These are phyloP conservation scores for Protosalanx chinensis DNA, from an alignment of 2,797 vertebrate species.

Conservation along the genomic window DNA sequence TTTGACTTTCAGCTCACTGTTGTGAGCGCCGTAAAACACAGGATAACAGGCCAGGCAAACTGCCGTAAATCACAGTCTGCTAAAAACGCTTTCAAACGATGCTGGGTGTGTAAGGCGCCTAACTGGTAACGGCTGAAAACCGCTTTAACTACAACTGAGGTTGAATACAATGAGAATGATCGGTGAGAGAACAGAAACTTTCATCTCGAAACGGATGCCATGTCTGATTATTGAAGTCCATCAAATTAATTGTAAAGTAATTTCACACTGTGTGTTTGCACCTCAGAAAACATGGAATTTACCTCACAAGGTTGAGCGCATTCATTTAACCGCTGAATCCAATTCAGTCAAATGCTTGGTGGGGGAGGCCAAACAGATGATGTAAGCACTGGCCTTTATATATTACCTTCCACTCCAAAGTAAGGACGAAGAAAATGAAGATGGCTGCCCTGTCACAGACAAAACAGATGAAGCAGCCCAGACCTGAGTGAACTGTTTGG, in stretches of 20 bases:
- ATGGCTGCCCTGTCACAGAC: conserved; percentile 71
- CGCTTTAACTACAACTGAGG: too few relatives aligned
- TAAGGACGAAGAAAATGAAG: conserved; percentile 78
- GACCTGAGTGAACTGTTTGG: conserved; percentile 65
- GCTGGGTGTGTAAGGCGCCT: not conserved
- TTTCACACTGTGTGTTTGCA: conserved; percentile 10
- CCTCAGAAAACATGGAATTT: conserved; percentile 41
- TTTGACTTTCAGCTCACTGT: conserved; percentile 69
- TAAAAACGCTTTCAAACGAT: conserved; percentile 38
- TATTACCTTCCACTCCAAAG: conserved; percentile 71
- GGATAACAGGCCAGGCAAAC: conserved; percentile 70
- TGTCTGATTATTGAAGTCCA: conserved; percentile 28
- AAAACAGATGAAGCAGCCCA: conserved; percentile 66
- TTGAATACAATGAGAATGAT: not conserved
- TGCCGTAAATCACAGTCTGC: conserved; percentile 61
- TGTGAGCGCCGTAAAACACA: conserved; percentile 70
- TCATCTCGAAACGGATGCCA: not conserved
- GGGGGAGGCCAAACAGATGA: conserved; percentile 64
- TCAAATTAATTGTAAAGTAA: conserved; percentile 39
- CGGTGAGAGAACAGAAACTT: not conserved
- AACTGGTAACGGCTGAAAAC: too few relatives aligned
- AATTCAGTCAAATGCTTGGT: conserved; percentile 56
- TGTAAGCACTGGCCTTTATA: conserved; percentile 68
- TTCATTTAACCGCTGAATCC: conserved; percentile 56
- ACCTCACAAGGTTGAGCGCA: conserved; percentile 57